phyloP scores from a whole-genome alignment of 2,797 vertebrate genomes.

The Yasuhikotakia modesta region DNA sequence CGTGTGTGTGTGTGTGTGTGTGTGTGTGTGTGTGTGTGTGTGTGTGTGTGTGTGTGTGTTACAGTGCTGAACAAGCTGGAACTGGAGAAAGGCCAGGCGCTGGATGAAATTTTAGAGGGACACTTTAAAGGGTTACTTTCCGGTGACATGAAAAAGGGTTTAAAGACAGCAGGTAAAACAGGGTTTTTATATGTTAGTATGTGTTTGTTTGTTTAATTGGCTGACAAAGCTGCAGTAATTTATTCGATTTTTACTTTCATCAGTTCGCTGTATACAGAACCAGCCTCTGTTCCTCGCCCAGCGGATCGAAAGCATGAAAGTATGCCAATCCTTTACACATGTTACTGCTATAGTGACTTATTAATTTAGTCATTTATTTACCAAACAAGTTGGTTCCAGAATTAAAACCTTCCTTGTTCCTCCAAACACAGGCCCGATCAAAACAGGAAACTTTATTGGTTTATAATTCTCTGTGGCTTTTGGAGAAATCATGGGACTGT shows the following conservation, averaged over 20 bases:
- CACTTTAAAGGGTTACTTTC: conserved; percentile 57
- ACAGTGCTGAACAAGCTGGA: conserved; percentile 72
- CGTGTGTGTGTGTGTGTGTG: no score
- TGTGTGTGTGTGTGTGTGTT: background rate
- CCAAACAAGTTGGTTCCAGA: background rate
- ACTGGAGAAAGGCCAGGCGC: conserved; percentile 52
- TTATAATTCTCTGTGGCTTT: no score
- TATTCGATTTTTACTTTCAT: background rate
- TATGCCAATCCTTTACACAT: conserved; percentile 52
- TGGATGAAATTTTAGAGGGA: conserved; percentile 65
- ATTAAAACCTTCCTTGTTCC: background rate
- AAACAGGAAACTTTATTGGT: background rate
- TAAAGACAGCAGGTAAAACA: conserved; percentile 68
- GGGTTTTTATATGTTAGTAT: background rate
- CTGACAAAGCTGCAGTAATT: background rate
- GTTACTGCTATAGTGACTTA: background rate
- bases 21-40: no score
- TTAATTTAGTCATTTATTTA: background rate
- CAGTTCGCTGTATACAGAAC: conserved; percentile 70
- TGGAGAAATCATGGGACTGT: no score
- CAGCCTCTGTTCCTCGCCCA: conserved; percentile 67
- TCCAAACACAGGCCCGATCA: conserved; percentile 6
- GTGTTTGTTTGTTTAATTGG: background rate
- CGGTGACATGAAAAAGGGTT: conserved; percentile 69
- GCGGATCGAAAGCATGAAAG: conserved; percentile 69